These are phyloP conservation scores for Syrmaticus mikado DNA, from an alignment of 2,113 vertebrate genomes.

Conservation along the genomic window DNA sequence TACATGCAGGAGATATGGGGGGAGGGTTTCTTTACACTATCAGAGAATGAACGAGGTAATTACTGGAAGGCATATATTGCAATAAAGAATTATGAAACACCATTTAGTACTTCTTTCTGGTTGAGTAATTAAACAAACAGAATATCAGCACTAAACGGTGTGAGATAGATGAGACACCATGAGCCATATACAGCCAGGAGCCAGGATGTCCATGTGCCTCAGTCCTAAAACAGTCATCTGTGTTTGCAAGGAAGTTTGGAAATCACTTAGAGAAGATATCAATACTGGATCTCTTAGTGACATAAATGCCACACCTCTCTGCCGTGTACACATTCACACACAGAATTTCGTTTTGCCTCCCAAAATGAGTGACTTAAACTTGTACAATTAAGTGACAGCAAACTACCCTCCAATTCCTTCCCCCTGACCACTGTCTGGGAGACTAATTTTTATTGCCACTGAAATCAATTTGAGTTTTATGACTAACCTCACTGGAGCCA, in stretches of 20 bases:
- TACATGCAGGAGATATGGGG: background rate
- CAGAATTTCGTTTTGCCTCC: background rate
- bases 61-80: conserved; percentile 1
- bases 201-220: background rate
- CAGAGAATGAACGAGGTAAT: background rate
- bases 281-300: background rate
- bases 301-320: fast-evolving
- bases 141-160: background rate
- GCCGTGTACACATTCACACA: background rate
- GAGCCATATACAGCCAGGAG: background rate
- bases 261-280: background rate
- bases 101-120: conserved; percentile 39
- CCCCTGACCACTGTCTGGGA: background rate
- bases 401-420: background rate
- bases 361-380: background rate
- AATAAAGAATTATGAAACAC: conserved; percentile 19
- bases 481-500: conserved; percentile 18
- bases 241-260: background rate
- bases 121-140: conserved; percentile 39
- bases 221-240: background rate
- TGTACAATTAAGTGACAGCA: background rate
- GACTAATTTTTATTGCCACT: background rate
- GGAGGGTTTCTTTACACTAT: background rate
- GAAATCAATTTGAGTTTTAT: conserved; percentile 28
- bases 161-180: background rate